Evolutionary conservation across 2,797 vertebrate species (phyloP), one percentile per base, ranked within the genome.

Genomic region (Lindbergichthys nudifrons): DNA sequence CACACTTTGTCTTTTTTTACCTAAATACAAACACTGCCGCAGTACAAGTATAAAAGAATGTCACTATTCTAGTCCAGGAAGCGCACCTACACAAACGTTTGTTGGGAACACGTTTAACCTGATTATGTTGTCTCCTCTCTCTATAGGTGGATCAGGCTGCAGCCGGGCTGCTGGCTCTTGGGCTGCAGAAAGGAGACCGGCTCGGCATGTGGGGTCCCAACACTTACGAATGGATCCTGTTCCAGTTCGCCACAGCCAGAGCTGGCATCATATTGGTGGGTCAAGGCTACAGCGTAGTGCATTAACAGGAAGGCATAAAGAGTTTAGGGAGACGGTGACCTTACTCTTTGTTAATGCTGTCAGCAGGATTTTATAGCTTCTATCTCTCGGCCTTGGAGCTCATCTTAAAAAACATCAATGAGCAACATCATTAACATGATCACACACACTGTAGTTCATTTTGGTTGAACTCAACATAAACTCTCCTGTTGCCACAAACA

Each of bases 141-240:
- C 15, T 30, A 30, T 77, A 99, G 98, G 97, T 97, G 75, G 96
- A 98, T 64, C 93, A 87, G 76, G 93, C 95, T 30, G 96, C 98
- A 15, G 94, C 97, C 9, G 98, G 98, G 8, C 95, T 99, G 21
- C 84, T 99, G 86, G 97, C 96, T 0, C 78, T 98, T 0, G 97
- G 97, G 0, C 91, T 99, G 75, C 82, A 88, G 73, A 97, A 89
- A 51, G 98, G 98, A 11, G 97, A 99, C 80, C 86, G 97, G 0
- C 91, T 99, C 0, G 97, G 96, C 19, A 96, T 99, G 86, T 99
- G 98, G 97, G 96, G 96, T 10, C 98, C 98, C 23, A 99, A 99
- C 84, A 95, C 70, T 0, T 99, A 98, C 0, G 96, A 97, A 3
- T 99, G 98, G 98, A 56, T 96, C 61, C 88, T 99, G 52, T 90